A percentile compares a stretch with the other conserved stretches of the same genome.
These are phyloP conservation scores for Rhipidura dahli DNA, from an alignment of 2,113 vertebrate genomes.

Conservation along the genomic window DNA sequence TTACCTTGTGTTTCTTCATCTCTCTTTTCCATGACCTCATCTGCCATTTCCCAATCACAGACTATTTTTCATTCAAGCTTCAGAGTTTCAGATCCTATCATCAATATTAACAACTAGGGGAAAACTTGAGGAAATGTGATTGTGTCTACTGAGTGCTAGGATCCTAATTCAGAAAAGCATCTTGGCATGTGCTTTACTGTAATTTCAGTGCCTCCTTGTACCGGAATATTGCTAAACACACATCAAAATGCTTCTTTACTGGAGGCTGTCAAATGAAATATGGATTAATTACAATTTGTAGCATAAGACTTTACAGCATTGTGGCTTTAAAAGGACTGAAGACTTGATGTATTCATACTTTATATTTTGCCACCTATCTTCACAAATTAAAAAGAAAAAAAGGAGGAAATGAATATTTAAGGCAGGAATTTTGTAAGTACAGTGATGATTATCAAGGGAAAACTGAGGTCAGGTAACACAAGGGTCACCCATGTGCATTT, in stretches of 20 bases:
- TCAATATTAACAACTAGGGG: not conserved
- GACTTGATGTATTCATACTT: not conserved
- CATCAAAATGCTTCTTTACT: not conserved
- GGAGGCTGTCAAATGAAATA: not conserved
- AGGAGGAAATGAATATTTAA: not conserved
- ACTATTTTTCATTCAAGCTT: not conserved
- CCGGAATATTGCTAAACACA: not conserved
- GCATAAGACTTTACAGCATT: not conserved
- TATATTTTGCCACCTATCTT: not conserved
- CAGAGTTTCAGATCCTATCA: not conserved
- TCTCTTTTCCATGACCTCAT: not conserved
- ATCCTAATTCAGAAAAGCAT: not conserved
- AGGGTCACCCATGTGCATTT: accelerated
- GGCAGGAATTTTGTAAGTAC: not conserved
- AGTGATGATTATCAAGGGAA: not conserved
- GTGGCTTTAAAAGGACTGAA: not conserved
- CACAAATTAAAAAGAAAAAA: not conserved
- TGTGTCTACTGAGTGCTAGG: not conserved
- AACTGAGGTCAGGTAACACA: not conserved
- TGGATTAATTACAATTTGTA: not conserved
- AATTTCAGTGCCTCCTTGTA: not conserved
- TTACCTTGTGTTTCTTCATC: not conserved
- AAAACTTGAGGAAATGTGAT: not conserved
- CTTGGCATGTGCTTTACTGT: not conserved
- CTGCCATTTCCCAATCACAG: not conserved